phyloP scores from a whole-genome alignment of 2,113 vertebrate genomes.

The Gallinago undulata region DNA sequence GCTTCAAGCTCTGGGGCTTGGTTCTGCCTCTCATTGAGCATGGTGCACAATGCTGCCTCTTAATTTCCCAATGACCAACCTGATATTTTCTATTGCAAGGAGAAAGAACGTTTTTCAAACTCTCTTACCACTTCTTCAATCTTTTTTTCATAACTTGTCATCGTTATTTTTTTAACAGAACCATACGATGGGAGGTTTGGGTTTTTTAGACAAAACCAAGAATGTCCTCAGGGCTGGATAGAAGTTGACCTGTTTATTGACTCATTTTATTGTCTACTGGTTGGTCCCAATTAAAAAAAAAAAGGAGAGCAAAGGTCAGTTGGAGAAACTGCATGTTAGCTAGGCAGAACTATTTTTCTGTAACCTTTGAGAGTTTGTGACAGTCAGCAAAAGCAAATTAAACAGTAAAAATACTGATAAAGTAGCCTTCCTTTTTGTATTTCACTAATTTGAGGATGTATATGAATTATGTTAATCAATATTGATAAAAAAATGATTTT shows the following conservation, averaged over 20 bases:
- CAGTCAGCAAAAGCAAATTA: background rate
- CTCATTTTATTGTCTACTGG: background rate
- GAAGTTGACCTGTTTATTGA: constrained; percentile 16
- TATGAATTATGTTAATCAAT: background rate
- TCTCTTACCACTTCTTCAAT: background rate
- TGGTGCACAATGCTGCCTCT: background rate
- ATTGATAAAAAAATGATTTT: background rate
- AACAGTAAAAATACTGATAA: background rate
- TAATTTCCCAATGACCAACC: background rate
- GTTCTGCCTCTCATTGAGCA: background rate
- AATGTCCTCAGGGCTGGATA: background rate
- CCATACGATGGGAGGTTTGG: background rate
- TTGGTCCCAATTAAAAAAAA: background rate
- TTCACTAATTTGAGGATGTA: background rate
- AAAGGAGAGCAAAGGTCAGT: background rate
- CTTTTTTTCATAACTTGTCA: background rate
- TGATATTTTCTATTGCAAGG: background rate
- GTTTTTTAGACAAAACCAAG: background rate
- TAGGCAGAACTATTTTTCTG: background rate
- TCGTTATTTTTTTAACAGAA: background rate
- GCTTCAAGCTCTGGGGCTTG: rapidly evolving
- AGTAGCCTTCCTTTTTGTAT: background rate
- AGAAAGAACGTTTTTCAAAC: background rate
- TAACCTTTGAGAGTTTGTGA: background rate
- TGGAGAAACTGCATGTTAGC: background rate